Evolutionary conservation across 2,888 invertebrate genomes (phyloP).

Genomic region (Criorhina ranunculi): DNA sequence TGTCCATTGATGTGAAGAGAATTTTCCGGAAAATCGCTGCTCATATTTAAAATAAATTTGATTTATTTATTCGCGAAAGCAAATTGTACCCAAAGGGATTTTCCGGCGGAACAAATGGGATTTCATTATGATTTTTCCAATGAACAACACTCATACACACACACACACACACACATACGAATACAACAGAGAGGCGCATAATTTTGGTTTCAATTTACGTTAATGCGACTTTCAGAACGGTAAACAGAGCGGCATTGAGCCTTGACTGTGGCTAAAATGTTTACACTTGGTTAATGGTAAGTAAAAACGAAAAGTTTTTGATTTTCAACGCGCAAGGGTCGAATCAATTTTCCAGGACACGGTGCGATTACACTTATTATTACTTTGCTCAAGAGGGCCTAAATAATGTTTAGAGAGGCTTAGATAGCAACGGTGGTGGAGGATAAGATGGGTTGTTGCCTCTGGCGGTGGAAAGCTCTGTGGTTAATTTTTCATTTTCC

Average conservation of each 20-base stretch:
- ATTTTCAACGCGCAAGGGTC: slow-evolving; percentile 1
- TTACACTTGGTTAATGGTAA: slow-evolving; percentile 5
- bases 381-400: slow-evolving; percentile 5
- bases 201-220: not conserved
- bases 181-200: not conserved
- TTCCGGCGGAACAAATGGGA: slow-evolving; percentile 26
- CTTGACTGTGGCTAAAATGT: slow-evolving; percentile 8
- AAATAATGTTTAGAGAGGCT: not conserved
- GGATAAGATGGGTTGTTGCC: slow-evolving; percentile 4
- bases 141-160: slow-evolving; percentile 3
- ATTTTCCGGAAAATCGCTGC: slow-evolving; percentile 49
- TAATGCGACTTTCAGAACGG: slow-evolving; percentile 21
- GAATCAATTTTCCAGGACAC: slow-evolving; percentile 22
- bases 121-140: slow-evolving; percentile 21
- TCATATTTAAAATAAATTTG: slow-evolving; percentile 58
- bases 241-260: slow-evolving; percentile 4
- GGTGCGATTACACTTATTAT: slow-evolving; percentile 12
- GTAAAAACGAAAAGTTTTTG: slow-evolving; percentile 20
- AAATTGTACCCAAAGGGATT: slow-evolving; percentile 28
- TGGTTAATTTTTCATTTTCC: slow-evolving; percentile 4
- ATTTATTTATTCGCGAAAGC: slow-evolving; percentile 49
- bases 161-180: not conserved
- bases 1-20: slow-evolving; percentile 46
- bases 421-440: not conserved
- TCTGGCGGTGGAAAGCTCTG: not conserved